A percentile compares a stretch with the other conserved stretches of the same genome.
These are phyloP conservation scores for Elegia similella DNA, from an alignment of 2,888 invertebrate genomes.

Conservation along the genomic window DNA sequence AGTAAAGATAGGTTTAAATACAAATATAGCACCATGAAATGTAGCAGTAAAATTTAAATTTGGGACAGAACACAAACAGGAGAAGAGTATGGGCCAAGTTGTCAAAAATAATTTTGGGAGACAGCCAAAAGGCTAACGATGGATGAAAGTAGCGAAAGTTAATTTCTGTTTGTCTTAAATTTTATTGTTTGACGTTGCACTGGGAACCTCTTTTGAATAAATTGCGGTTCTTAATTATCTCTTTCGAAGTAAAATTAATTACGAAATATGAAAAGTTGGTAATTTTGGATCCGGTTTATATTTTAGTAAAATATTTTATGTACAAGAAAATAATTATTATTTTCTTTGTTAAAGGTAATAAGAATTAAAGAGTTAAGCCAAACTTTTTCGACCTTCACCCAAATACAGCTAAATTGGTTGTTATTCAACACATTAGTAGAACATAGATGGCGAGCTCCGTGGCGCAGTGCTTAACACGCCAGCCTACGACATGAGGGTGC, in stretches of 20 bases:
- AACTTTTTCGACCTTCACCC: too few species aligned
- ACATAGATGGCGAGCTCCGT: too few species aligned
- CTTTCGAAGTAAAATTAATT: neutral
- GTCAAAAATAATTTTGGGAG: neutral
- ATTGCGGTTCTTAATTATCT: neutral
- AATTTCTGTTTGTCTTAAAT: constrained; percentile 5
- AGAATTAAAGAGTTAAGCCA: too few species aligned
- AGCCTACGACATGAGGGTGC: too few species aligned
- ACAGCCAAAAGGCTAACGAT: constrained; percentile 1
- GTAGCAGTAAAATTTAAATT: too few species aligned
- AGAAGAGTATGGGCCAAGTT: neutral
- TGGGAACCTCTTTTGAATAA: neutral
- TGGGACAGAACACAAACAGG: neutral
- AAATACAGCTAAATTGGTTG: too few species aligned
- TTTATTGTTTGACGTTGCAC: neutral
- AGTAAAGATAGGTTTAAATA: too few species aligned
- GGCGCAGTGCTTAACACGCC: too few species aligned
- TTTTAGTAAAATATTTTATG: neutral
- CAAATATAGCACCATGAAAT: too few species aligned
- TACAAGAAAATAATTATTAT: too few species aligned
- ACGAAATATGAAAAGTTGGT: neutral
- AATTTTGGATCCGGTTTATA: neutral
- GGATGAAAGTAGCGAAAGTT: constrained; percentile 11
- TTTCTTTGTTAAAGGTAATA: too few species aligned
- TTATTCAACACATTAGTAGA: too few species aligned